These are phyloP conservation scores for Recurvirostra avosetta DNA, from an alignment of 2,113 vertebrate genomes.

Conservation along the genomic window DNA sequence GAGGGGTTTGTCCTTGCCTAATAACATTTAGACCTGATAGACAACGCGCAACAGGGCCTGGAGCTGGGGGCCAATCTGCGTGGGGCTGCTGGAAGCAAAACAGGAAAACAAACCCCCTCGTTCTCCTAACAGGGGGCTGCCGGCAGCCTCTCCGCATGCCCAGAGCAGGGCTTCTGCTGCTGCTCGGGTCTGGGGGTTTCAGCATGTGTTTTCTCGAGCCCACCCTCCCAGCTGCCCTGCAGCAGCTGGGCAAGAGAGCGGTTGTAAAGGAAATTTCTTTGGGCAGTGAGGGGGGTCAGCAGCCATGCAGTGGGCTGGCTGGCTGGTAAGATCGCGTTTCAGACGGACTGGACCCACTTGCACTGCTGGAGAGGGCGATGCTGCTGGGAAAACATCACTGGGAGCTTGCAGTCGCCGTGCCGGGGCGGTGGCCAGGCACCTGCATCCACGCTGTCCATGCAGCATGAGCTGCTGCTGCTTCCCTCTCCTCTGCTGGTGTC, in stretches of 20 bases:
- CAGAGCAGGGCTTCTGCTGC: not conserved
- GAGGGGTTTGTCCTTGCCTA: slow-evolving; percentile 10
- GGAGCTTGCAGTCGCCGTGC: accelerated
- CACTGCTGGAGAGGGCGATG: not conserved
- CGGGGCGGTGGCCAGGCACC: accelerated
- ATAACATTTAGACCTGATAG: not conserved
- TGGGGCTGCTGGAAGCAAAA: slow-evolving; percentile 4
- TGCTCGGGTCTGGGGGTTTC: not conserved
- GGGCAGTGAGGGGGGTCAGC: not conserved
- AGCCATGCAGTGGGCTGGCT: not conserved
- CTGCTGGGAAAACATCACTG: not conserved
- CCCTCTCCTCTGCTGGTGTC: not conserved
- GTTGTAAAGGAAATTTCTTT: not conserved
- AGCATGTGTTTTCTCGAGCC: not conserved
- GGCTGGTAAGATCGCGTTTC: accelerated
- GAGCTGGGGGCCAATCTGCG: not conserved
- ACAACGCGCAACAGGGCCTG: not conserved
- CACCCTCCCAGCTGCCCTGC: not conserved
- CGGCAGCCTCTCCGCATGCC: not conserved
- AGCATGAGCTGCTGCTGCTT: not conserved
- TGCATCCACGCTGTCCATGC: accelerated
- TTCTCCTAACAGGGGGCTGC: not conserved
- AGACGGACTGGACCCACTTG: not conserved
- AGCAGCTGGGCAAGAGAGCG: accelerated
- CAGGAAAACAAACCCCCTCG: not conserved